Conservation (phyloP, 2,113 vertebrate species). For the Toxostoma redivivum region DNA sequence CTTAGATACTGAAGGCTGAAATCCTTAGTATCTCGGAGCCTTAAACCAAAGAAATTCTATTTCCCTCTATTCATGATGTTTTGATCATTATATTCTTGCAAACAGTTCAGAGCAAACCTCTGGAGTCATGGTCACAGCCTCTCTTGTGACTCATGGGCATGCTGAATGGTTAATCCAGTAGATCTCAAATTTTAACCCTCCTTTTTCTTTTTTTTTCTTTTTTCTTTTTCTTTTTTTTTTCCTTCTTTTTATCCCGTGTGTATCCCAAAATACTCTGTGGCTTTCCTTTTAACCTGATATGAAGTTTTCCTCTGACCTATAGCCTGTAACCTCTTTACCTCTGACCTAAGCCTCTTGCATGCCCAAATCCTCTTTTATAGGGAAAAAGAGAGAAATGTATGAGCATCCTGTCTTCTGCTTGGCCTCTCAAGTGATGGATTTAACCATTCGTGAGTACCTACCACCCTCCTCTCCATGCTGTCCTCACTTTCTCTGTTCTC, state of each 20-base stretch:
- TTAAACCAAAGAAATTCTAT: conserved; percentile 77
- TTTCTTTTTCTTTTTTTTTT: conserved; percentile 14
- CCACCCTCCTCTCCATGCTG: conserved; percentile 85
- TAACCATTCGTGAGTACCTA: conserved; percentile 99
- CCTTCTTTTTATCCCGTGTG: conserved; percentile 71
- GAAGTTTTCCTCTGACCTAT: conserved; percentile 88
- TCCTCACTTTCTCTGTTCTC: conserved; percentile 81
- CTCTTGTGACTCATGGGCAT: conserved; percentile 82
- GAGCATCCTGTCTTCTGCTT: conserved; percentile 99
- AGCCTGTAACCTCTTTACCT: conserved; percentile 87
- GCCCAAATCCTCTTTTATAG: conserved; percentile 99
- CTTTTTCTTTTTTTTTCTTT: conserved; percentile 7
- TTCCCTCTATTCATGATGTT: conserved; percentile 84
- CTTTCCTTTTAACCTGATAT: conserved; percentile 83
- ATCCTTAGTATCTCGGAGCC: conserved; percentile 89
- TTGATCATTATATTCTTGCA: conserved; percentile 79
- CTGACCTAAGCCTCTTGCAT: conserved; percentile 98
- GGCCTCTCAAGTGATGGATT: conserved; percentile 99
- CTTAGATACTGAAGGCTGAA: conserved; percentile 87
- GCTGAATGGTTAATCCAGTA: conserved; percentile 91
- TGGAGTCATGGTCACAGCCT: conserved; percentile 80
- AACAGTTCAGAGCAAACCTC: conserved; percentile 75
- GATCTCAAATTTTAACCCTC: conserved; percentile 70
- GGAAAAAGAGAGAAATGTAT: conserved; percentile 99
- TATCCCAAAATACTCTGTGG: conserved; percentile 77